Base-by-base conservation (phyloP, 1,140 invertebrate genomes). In the Euwallacea fornicatus region DNA sequence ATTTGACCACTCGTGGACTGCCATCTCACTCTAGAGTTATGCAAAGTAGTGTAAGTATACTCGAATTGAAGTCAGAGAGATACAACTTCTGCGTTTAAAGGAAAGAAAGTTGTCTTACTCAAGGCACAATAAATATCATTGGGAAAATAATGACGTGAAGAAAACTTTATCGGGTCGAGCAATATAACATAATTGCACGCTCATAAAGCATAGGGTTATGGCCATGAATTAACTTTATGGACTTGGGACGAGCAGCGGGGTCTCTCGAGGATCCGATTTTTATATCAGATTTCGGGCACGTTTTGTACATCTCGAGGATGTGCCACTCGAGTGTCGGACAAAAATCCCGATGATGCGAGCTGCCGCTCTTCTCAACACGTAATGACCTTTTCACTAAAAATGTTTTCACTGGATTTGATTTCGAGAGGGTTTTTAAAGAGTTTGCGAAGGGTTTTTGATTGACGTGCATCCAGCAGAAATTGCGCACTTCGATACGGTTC, bases 201-300 rank as follows among this genome's bases (percentile, higher is more conserved):
- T 70, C 70, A 47, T 72, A 72, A 72, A 72, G 43, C 70, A 66
- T 66, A 72, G 56, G 63, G 67, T 75, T 75, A 74, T 72, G 60
- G 68, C 71, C 68, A 62, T 66, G 72, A 74, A 76, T 76, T 76
- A 77, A 76, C 65, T 75, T 77, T 75, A 77, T 74, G 68, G 71
- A 73, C 63, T 72, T 65, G 73, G 70, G 62, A 66, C 58, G 67
- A 56, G 66, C 54, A 65, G 43, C 58, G 55, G 47, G 62, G 60
- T 75, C 76, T 76, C 75, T 73, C 9, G 73, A 75, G 75, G 64
- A 65, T 74, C 62, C 70, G 74, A 77, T 78, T 78, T 78, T 78
- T 78, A 76, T 78, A 78, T 76, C 76, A 72, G 76, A 78, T 78
- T 78, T 78, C 73, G 67, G 71, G 73, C 76, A 78, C 77, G 77